Conservation (phyloP, 2,888 invertebrate species). For the Bugulina stolonifera region DNA sequence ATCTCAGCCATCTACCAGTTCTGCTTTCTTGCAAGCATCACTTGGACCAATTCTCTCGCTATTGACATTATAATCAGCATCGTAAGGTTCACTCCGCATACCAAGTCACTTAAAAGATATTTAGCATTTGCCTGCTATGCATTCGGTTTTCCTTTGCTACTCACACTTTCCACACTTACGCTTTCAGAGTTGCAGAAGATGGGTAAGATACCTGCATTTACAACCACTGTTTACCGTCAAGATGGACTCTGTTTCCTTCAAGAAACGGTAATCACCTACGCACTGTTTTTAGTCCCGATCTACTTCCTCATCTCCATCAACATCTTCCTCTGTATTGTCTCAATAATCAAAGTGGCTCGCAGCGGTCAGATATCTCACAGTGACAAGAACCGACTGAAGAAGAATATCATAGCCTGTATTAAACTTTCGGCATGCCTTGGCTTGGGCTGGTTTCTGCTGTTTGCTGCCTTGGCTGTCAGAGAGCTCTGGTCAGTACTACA, state of each 20-base stretch:
- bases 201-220: not conserved
- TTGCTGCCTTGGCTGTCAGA: not conserved
- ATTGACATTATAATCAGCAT: not conserved
- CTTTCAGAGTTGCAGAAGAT: not conserved
- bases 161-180: not conserved
- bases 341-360: not conserved
- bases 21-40: not conserved
- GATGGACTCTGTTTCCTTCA: constrained; percentile 1
- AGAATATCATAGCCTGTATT: not conserved
- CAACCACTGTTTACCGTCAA: not conserved
- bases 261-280: not conserved
- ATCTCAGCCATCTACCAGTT: not conserved
- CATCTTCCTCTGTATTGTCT: not conserved
- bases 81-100: not conserved
- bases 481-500: not conserved
- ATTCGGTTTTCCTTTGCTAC: constrained; percentile 4
- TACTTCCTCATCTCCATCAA: not conserved
- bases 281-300: not conserved
- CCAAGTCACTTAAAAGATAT: not conserved
- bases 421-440: constrained; percentile 5
- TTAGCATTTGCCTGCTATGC: not conserved
- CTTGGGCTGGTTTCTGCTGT: constrained; percentile 11
- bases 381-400: not conserved
- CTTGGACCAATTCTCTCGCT: constrained; percentile 5
- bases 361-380: not conserved